Conservation (phyloP, 2,113 vertebrate genomes). For the Peucedramus taeniatus region DNA sequence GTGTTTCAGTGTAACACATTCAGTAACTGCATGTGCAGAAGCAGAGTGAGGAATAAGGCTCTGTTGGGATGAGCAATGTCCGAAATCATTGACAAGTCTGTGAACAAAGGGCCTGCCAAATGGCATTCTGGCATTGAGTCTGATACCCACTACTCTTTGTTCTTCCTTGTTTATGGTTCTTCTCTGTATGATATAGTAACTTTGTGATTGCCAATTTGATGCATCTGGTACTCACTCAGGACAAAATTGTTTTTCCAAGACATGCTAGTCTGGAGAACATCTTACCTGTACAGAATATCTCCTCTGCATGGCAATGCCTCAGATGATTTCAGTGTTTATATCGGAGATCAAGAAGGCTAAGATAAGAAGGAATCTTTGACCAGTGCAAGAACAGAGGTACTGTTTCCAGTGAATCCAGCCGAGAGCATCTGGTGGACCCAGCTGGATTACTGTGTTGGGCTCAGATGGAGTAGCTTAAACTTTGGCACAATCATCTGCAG, state of each 20-base stretch:
- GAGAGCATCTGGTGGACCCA: not conserved
- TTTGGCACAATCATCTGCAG: not conserved
- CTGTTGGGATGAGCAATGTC: not conserved
- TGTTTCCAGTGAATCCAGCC: not conserved
- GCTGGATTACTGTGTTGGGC: not conserved
- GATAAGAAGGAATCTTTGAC: not conserved
- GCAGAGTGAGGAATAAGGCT: not conserved
- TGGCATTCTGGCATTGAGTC: not conserved
- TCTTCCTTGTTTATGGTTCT: not conserved
- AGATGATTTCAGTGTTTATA: not conserved
- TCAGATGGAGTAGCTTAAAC: not conserved
- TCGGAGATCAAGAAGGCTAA: not conserved
- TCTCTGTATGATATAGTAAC: not conserved
- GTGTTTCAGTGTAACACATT: not conserved
- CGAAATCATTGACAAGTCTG: not conserved
- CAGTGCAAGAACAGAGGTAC: not conserved
- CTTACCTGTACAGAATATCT: not conserved
- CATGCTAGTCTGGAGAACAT: fast-evolving
- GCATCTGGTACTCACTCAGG: not conserved
- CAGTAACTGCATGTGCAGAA: not conserved
- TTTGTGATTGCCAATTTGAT: not conserved
- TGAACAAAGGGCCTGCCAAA: not conserved
- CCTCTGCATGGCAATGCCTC: not conserved
- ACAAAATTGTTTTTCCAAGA: not conserved
- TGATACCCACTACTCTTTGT: not conserved